Percentiles rank a stretch among this genome's conserved stretches.
phyloP scores from a whole-genome alignment of 2,888 invertebrate genomes.

The Dusona sp. region DNA sequence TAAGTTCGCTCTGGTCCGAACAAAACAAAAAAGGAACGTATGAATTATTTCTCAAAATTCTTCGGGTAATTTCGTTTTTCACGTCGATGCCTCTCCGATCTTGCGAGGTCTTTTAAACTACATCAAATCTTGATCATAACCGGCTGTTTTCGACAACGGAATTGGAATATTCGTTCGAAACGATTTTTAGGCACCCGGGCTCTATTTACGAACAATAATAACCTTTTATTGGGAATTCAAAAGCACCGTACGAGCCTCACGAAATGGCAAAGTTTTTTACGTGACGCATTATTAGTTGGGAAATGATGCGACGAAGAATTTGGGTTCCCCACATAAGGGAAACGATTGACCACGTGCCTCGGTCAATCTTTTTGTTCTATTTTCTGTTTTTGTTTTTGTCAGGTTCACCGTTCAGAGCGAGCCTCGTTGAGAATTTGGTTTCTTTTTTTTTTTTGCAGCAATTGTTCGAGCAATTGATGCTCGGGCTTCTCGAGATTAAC shows the following conservation, averaged over 20 bases:
- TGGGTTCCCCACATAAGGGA: not conserved
- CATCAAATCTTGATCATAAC: not conserved
- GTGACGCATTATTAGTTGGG: not conserved
- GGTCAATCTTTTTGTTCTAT: not conserved
- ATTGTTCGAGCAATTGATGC: not conserved
- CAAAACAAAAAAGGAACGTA: not conserved
- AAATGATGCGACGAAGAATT: not conserved
- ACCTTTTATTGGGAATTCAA: slow-evolving; percentile 22
- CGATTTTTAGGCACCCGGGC: slow-evolving; percentile 62
- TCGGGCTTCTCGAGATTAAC: not conserved
- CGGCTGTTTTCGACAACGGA: slow-evolving; percentile 31
- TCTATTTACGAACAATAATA: slow-evolving; percentile 38
- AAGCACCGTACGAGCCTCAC: not conserved
- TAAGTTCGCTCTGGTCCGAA: not conserved
- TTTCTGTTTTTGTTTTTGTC: not conserved
- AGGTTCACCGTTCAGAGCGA: slow-evolving; percentile 13
- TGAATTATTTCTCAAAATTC: not conserved
- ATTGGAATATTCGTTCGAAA: slow-evolving; percentile 51
- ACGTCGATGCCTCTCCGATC: not conserved
- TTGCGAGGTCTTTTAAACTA: not conserved
- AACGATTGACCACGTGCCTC: not conserved
- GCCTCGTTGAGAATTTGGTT: not conserved
- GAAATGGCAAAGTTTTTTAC: not conserved
- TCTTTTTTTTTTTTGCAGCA: not conserved
- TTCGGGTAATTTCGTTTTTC: not conserved